Evolutionary conservation across 1,140 invertebrate species (phyloP).

Genomic region (Drosophila saltans): DNA sequence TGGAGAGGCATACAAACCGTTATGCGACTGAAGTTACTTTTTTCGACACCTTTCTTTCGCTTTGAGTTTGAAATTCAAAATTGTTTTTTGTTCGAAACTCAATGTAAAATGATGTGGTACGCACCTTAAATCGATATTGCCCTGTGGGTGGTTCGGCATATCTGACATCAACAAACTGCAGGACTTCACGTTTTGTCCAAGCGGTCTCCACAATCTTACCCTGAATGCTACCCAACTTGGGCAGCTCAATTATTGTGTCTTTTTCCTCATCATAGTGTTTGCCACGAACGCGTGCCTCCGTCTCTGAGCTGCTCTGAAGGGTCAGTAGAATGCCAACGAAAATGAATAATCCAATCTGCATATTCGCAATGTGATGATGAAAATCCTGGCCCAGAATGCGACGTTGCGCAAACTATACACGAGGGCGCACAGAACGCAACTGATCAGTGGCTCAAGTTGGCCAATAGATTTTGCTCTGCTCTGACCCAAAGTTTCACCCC

Average conservation of each 20-base stretch:
- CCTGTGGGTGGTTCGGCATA: slow-evolving; percentile 80
- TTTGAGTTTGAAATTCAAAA: too few relatives aligned
- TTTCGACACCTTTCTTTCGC: too few relatives aligned
- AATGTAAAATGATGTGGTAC: not conserved
- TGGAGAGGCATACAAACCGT: too few relatives aligned
- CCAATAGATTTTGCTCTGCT: slow-evolving; percentile 53
- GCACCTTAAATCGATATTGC: slow-evolving; percentile 76
- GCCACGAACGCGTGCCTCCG: slow-evolving; percentile 42
- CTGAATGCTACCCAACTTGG: slow-evolving; percentile 72
- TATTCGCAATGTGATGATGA: slow-evolving; percentile 15
- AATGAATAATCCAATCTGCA: slow-evolving; percentile 30
- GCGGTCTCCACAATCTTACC: slow-evolving; percentile 72
- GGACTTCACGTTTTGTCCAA: slow-evolving; percentile 73
- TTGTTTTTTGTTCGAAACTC: too few relatives aligned
- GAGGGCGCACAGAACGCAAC: slow-evolving; percentile 57
- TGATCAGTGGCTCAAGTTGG: slow-evolving; percentile 37
- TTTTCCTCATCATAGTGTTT: slow-evolving; percentile 67
- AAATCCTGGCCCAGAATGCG: not conserved
- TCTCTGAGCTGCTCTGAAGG: not conserved
- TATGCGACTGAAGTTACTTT: too few relatives aligned
- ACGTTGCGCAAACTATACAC: slow-evolving; percentile 40
- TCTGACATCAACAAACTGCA: slow-evolving; percentile 79
- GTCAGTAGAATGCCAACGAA: not conserved
- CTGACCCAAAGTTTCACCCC: slow-evolving; percentile 64
- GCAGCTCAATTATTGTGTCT: slow-evolving; percentile 72